Evolutionary conservation across 2,888 invertebrate species (phyloP), one percentile per base, ranked within the genome.

Genomic region (Amiota minor): DNA sequence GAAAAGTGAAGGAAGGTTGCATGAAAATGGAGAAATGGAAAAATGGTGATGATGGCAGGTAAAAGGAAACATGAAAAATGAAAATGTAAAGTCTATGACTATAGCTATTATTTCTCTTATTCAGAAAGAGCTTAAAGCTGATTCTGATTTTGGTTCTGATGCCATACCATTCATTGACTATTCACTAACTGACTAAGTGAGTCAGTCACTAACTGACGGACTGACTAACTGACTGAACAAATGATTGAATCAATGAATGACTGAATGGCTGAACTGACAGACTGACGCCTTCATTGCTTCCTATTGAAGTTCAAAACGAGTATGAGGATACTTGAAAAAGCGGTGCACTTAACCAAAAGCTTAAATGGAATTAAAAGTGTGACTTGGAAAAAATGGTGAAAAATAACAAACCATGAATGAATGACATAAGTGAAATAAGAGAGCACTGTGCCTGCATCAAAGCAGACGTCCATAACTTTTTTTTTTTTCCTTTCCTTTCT

Each of bases 71-170:
- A 76, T 71, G 69, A 74, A 72, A 76, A 76, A 76, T 74, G 74
- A 76, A 76, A 76, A 74, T 71, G 64, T 72, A 71, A 70, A 75
- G 72, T 70, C 75, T 71, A 69, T 68, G 73, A 73, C 73, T 70
- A 35, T 35, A 35, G 71, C 71, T 73, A 76, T 74, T 76, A 76
- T 12, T 50, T 18, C 53, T 53, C 53, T 50, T 35, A 68, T 53
- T 18, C 67, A 35, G 35, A 35, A 35, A 35, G 35, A 35, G 35
- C 35, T 35, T 35, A 35, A 35, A 35, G 35, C 35, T 35, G 35
- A 35, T 35, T 35, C 6, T 35, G 35, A 3, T 23, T 1, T 3
- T 23, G 23, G 3, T 2, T 1, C 23, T 35, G 35, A 35, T 35
- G 35, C 35, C 6, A 35, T 35, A 6, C 35, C 35, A 35, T 35